Evolutionary conservation across 2,888 invertebrate genomes (phyloP).

Genomic region (Panopea generosa): DNA sequence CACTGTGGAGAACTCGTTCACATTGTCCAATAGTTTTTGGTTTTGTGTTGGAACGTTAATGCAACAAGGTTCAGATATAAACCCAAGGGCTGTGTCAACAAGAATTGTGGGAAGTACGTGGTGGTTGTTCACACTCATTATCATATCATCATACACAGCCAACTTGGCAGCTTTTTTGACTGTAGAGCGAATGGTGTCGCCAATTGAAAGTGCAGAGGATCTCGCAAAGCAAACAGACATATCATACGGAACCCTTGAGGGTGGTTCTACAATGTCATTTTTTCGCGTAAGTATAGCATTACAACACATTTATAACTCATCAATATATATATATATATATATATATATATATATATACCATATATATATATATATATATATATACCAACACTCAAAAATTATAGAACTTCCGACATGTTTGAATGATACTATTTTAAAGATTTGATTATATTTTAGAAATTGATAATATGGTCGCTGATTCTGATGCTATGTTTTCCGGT

Average conservation of each 20-base stretch:
- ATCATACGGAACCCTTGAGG: conserved; percentile 96
- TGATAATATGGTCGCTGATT: no score
- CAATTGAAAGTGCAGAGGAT: conserved; percentile 98
- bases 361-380: no score
- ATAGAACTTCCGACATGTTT: no score
- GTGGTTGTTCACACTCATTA: conserved; percentile 99
- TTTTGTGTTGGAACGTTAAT: conserved; percentile 98
- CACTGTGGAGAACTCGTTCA: conserved; percentile 96
- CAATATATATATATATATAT: no score
- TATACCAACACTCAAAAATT: no score
- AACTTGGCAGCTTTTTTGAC: conserved; percentile 99
- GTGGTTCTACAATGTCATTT: conserved; percentile 99
- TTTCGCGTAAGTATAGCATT: conserved; percentile 88
- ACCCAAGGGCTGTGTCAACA: conserved; percentile 90
- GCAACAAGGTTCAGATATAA: conserved; percentile 91
- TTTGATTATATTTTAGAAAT: no score
- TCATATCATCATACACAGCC: conserved; percentile 99
- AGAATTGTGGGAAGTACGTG: conserved; percentile 96
- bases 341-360: no score
- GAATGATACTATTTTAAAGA: no score
- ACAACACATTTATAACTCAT: no score
- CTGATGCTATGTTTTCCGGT: no score
- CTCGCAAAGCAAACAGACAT: conserved; percentile 97
- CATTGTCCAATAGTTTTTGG: conserved; percentile 97
- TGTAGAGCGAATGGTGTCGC: conserved; percentile 97